Evolutionary conservation across 2,113 vertebrate genomes (phyloP).

Genomic region (Myiagra hebetior): DNA sequence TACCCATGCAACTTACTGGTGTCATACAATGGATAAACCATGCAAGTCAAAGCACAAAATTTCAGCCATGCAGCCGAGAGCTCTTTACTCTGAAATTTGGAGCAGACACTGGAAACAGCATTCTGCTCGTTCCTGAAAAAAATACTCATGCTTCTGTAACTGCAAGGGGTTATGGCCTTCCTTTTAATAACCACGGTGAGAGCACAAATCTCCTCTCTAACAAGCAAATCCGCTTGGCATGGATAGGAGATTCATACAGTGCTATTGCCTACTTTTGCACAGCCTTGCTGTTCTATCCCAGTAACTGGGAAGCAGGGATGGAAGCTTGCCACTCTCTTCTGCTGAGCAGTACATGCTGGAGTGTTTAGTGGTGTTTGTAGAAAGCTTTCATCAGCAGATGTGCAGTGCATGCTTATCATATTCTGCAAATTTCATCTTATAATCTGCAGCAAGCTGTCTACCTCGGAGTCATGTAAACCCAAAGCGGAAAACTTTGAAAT

Average conservation of each 20-base stretch:
- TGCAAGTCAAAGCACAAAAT: not conserved
- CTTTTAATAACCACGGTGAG: not conserved
- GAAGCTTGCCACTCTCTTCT: not conserved
- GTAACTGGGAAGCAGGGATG: not conserved
- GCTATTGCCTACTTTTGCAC: not conserved
- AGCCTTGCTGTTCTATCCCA: not conserved
- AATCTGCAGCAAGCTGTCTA: not conserved
- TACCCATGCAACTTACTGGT: not conserved
- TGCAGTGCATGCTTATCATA: not conserved
- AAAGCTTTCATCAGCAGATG: not conserved
- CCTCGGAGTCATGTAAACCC: not conserved
- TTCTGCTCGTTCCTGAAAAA: not conserved
- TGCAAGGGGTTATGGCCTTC: not conserved
- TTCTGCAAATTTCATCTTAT: not conserved
- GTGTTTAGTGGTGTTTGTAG: not conserved
- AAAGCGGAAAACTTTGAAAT: not conserved
- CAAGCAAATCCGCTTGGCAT: not conserved
- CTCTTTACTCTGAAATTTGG: not conserved
- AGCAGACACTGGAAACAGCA: not conserved
- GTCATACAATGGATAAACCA: not conserved
- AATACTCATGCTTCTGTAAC: not conserved
- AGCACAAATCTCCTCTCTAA: not conserved
- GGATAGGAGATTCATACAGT: not conserved
- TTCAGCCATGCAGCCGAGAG: not conserved
- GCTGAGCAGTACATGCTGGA: not conserved